Conservation (phyloP, 2,888 invertebrate species). For the Melanostoma scalare region DNA sequence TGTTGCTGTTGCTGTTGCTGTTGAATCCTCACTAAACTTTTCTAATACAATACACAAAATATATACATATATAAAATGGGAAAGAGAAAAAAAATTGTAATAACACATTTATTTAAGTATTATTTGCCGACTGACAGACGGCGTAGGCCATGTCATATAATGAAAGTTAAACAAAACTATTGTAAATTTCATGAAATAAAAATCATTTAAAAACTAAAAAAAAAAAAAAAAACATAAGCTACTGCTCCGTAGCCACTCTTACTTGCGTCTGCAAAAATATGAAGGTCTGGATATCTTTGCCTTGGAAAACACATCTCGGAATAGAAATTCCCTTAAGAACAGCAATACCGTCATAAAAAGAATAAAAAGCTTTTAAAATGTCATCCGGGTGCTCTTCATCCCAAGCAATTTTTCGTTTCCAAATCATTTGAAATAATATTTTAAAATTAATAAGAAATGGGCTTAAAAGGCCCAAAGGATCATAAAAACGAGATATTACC, state of each 20-base stretch:
- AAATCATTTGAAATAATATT: constrained; percentile 9
- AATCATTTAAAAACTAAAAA: too few relatives aligned
- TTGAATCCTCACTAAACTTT: too few relatives aligned
- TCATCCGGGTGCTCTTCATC: not conserved
- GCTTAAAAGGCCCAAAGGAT: constrained; percentile 8
- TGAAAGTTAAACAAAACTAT: too few relatives aligned
- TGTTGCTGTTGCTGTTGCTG: too few relatives aligned
- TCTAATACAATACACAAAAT: too few relatives aligned
- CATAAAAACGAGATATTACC: constrained; percentile 32
- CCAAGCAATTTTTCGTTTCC: constrained; percentile 1
- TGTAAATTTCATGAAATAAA: too few relatives aligned
- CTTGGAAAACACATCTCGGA: not conserved
- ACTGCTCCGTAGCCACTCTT: constrained; percentile 1
- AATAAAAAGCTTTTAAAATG: not conserved
- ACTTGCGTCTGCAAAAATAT: constrained; percentile 13
- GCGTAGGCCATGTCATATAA: too few relatives aligned
- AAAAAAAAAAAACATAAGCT: too few relatives aligned
- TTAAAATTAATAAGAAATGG: constrained; percentile 11
- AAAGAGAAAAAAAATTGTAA: too few relatives aligned
- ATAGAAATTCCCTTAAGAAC: not conserved
- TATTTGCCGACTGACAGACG: too few relatives aligned
- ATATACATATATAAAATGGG: too few relatives aligned
- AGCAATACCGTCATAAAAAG: not conserved
- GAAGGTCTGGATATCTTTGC: not conserved
- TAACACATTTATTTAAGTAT: too few relatives aligned